Conservation (phyloP, 2,888 invertebrate species). For the Tetragonula carbonaria region DNA sequence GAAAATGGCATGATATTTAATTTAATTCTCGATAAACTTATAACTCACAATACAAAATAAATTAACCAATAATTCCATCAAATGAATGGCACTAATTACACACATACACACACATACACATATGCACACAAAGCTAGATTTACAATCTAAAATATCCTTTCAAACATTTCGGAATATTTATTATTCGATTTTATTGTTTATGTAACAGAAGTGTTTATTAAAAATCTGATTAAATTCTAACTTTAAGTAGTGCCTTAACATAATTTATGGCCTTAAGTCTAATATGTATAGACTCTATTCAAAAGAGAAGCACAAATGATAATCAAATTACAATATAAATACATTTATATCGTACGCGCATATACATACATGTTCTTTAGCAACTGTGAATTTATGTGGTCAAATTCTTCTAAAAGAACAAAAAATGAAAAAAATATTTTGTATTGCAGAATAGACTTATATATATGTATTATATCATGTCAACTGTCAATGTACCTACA, state of each 20-base stretch:
- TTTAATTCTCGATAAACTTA: constrained; percentile 13
- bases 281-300: constrained; percentile 30
- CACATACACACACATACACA: not conserved
- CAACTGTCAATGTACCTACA: too few species aligned
- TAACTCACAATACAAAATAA: constrained; percentile 17
- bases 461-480: not conserved
- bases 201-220: constrained; percentile 34
- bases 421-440: not conserved
- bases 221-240: constrained; percentile 44
- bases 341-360: constrained; percentile 9
- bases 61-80: constrained; percentile 26
- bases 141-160: constrained; percentile 44
- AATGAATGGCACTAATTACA: constrained; percentile 61
- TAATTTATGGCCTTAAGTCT: constrained; percentile 59
- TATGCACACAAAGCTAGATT: constrained; percentile 45
- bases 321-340: constrained; percentile 17
- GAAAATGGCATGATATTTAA: constrained; percentile 42
- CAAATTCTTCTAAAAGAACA: constrained; percentile 3
- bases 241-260: constrained; percentile 62
- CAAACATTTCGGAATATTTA: constrained; percentile 28
- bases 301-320: constrained; percentile 45
- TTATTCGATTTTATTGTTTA: constrained; percentile 29
- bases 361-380: constrained; percentile 29
- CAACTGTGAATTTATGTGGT: constrained; percentile 19
- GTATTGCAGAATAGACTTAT: not conserved